These are phyloP conservation scores for Poecilia wingei DNA, from an alignment of 2,797 vertebrate genomes.

Conservation along the genomic window DNA sequence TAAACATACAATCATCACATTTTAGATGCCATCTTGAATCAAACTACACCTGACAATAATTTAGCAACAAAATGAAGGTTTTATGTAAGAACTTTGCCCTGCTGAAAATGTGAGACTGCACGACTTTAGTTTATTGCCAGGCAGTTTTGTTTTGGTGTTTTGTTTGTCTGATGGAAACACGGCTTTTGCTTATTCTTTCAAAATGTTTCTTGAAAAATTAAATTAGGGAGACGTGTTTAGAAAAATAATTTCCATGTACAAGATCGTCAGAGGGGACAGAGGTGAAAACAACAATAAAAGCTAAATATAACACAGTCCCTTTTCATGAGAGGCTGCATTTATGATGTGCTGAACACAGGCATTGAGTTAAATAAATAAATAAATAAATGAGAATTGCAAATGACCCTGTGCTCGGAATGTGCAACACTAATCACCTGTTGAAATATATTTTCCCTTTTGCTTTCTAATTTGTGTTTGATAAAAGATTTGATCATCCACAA, in stretches of 20 bases:
- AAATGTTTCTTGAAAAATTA: not conserved
- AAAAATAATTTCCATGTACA: not conserved
- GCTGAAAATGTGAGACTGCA: not conserved
- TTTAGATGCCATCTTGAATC: not conserved
- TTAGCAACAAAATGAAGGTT: not conserved
- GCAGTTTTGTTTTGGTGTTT: not conserved
- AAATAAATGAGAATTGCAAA: constrained; percentile 29
- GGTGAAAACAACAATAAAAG: constrained; percentile 3
- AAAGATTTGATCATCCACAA: constrained; percentile 63
- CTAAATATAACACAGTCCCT: not conserved
- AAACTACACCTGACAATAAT: not conserved
- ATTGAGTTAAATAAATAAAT: constrained; percentile 11
- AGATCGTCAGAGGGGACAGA: not conserved
- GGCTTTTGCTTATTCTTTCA: not conserved
- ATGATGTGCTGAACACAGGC: constrained; percentile 13
- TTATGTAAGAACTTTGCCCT: not conserved
- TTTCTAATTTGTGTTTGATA: constrained; percentile 63
- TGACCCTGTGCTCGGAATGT: constrained; percentile 25
- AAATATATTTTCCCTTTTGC: constrained; percentile 46
- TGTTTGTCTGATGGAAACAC: not conserved
- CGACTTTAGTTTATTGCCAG: not conserved
- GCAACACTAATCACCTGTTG: constrained; percentile 32
- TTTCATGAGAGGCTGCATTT: constrained; percentile 20
- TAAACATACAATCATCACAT: not conserved
- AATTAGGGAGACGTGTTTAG: not conserved